Base-by-base conservation (phyloP, 1,140 invertebrate genomes). In the Megalopta genalis region DNA sequence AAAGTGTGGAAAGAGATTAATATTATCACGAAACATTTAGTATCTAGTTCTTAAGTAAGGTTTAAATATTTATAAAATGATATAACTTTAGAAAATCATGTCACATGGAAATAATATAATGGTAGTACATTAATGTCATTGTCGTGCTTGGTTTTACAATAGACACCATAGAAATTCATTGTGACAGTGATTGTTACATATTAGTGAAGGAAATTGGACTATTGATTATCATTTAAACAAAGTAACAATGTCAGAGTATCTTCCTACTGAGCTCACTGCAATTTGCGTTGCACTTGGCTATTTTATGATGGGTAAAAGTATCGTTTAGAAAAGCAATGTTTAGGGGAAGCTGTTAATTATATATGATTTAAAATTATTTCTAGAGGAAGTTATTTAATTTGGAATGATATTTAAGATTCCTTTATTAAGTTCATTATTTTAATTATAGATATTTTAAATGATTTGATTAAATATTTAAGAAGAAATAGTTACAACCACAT, bases 391-490 rank as follows among this genome's bases (percentile, higher is more conserved):
- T 1, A 52, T 52, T 52, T 10, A 52, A 16, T 14, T 52, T 10
- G 16, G 7, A 52, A 18, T 52, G 49, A 25, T 25, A 59, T 4
- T 23, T 25, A 52, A 16, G 72, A 23, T 42, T 6, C 89, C 87
- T 5, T 90, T 71, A 67, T 88, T 87, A 73, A 91, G 90, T 62
- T 46, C 63, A 62, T 71, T n/a, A 59, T 80, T 68, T 83, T 81
- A 75, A 89, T 81, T 83, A 87, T 83, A 92, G 97, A 97, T 90
- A 96, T 96, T 54, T 94, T 97, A 25, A 97, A 97, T 89, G 98
- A 99, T 94, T 93, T 99, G 62, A 98, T 99, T 86, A 95, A 98
- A 88, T 99, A 97, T 92, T 93, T 99, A 81, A 95, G 97, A 83
- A 95, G 97, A 79, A 98, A 99, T 93, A 96, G 98, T 84, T 96